phyloP scores from a whole-genome alignment of 2,797 vertebrate genomes.

The Forpus xanthops region DNA sequence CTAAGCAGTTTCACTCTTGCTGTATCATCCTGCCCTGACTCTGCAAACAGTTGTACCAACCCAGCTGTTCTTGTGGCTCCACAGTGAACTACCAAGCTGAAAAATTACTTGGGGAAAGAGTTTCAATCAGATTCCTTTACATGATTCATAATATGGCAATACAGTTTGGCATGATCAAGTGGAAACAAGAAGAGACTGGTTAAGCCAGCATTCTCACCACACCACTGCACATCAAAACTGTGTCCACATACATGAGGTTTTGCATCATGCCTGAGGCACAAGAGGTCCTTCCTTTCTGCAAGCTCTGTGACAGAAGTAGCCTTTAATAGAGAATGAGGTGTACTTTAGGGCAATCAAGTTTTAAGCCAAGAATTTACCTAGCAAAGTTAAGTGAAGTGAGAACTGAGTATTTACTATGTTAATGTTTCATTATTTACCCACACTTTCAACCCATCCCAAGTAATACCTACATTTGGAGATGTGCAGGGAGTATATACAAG shows the following conservation, averaged over 20 bases:
- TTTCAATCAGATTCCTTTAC: neutral
- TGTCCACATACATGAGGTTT: neutral
- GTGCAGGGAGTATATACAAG: neutral
- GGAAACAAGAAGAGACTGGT: neutral
- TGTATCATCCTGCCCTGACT: neutral
- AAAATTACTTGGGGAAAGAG: neutral
- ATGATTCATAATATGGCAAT: neutral
- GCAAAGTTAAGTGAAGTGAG: neutral
- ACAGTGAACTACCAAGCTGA: neutral
- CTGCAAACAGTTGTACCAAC: neutral
- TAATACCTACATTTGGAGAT: neutral
- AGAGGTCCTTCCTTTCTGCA: neutral
- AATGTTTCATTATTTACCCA: neutral
- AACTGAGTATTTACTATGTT: neutral
- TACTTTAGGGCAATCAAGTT: neutral
- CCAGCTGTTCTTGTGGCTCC: neutral
- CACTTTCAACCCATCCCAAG: neutral
- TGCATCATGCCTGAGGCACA: neutral
- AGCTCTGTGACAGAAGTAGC: neutral
- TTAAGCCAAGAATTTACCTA: neutral
- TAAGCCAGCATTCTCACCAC: neutral
- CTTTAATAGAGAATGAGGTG: neutral
- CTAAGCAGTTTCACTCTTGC: neutral
- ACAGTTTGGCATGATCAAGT: neutral
- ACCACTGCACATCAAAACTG: neutral